Evolutionary conservation across 2,113 vertebrate species (phyloP), one percentile per base, ranked within the genome.

Genomic region (Callocephalon fimbriatum): DNA sequence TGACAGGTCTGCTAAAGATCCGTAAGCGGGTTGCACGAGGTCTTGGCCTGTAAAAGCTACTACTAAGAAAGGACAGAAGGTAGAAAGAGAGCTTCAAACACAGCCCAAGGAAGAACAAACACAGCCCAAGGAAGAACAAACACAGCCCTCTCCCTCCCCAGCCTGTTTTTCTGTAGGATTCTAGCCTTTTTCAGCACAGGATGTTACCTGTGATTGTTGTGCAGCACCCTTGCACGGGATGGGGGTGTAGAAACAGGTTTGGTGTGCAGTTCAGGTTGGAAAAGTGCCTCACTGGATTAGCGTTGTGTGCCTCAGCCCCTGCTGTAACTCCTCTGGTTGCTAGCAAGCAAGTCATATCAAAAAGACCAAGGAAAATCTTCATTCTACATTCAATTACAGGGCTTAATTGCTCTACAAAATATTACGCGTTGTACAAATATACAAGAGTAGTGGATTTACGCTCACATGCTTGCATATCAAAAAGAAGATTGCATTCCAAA

Each of bases 401-500:
- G 51, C 61, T 86, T 84, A 93, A 92, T 74, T 83, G 65, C 72
- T 83, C 77, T 91, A 53, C 72, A 92, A 94, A 96, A 83, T 48
- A 88, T 79, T 61, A n/a, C 9, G 35, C 45, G 4, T 48, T 93
- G 71, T 66, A 86, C 47, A 42, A 93, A 94, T 70, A 94, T 58
- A 90, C 59, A 35, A 50, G 80, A 79, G 62, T 19, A 78, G 78
- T 86, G 89, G 74, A 90, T 96, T 97, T 96, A 72, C 6, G 21
- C 71, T 91, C 77, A 91, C 58, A 20, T 88, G 93, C 72, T 65
- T 74, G 66, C 77, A 37, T 93, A 97, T 82, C 70, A 96, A 62
- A 94, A 76, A 78, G 77, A 84, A 94, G 86, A 89, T n/a, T 92
- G 89, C 38, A 83, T 91, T 95, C 88, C 78, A 78, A 79, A 83